Evolutionary conservation across 2,113 vertebrate genomes (phyloP).

Genomic region (Toxotes jaculatrix): DNA sequence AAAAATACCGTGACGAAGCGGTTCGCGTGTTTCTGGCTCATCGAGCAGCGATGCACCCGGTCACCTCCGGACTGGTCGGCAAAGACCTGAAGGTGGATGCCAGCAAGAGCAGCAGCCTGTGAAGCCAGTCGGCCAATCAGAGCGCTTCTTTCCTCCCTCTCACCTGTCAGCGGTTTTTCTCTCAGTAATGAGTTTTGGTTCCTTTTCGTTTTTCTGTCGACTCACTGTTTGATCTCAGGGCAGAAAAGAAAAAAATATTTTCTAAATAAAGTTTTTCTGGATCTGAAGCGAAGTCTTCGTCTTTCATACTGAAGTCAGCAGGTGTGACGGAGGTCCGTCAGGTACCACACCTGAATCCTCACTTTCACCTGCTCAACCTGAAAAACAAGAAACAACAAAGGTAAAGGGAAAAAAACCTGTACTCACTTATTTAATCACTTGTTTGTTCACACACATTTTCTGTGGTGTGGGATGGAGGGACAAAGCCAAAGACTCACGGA

Average conservation of each 20-base stretch:
- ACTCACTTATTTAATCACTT: no score
- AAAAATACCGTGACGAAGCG: constrained; percentile 86
- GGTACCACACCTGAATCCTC: no score
- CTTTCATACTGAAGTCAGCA: not conserved
- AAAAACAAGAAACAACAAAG: no score
- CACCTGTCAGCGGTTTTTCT: not conserved
- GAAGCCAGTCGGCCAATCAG: not conserved
- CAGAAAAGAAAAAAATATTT: not conserved
- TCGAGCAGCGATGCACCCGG: constrained; percentile 88
- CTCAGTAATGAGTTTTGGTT: not conserved
- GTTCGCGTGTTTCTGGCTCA: constrained; percentile 85
- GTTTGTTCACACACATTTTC: no score
- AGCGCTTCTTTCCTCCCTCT: not conserved
- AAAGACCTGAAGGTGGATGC: constrained; percentile 90
- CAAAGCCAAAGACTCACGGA: no score
- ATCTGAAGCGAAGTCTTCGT: not conserved
- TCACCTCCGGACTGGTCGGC: constrained; percentile 90
- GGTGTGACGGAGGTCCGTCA: not conserved
- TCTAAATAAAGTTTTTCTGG: constrained; percentile 14
- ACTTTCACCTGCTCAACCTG: no score
- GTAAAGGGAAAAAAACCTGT: no score
- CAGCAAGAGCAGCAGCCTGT: constrained; percentile 41
- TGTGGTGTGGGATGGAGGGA: no score
- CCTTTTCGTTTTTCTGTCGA: no score
- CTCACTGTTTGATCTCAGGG: not conserved